These are phyloP conservation scores for Camponotus floridanus DNA, from an alignment of 1,140 invertebrate species.

Conservation along the genomic window DNA sequence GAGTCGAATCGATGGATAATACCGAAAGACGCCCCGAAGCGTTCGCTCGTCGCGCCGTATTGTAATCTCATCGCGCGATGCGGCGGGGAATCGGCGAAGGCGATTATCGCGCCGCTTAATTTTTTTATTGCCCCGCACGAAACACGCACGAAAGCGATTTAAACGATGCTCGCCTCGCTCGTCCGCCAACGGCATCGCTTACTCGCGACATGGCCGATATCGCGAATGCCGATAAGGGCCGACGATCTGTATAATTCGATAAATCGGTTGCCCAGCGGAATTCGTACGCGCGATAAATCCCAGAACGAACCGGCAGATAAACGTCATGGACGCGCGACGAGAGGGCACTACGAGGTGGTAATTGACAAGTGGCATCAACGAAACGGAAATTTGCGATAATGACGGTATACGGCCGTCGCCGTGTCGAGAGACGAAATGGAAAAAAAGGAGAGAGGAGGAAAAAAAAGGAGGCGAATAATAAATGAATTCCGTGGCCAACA, in stretches of 20 bases:
- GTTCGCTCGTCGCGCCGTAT: neutral
- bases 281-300: conserved; percentile 63
- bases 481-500: conserved; percentile 73
- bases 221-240: conserved; percentile 29
- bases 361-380: conserved; percentile 79
- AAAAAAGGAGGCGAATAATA: conserved; percentile 61
- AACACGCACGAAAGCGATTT: conserved; percentile 37
- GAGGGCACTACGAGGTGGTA: conserved; percentile 68
- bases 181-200: conserved; percentile 12
- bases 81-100: neutral
- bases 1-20: conserved; percentile 26
- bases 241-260: conserved; percentile 58
- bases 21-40: conserved; percentile 9
- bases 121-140: conserved; percentile 26
- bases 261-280: conserved; percentile 48
- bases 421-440: neutral
- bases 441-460: conserved; percentile 3
- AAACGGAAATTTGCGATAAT: conserved; percentile 78
- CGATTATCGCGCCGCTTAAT: conserved; percentile 52
- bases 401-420: conserved; percentile 17
- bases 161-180: conserved; percentile 39
- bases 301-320: conserved; percentile 40
- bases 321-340: conserved; percentile 42
- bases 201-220: conserved; percentile 42
- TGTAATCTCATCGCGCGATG: neutral